Evolutionary conservation across 2,888 invertebrate species (phyloP), one percentile per base, ranked within the genome.

Genomic region (Macrosoma leucophasiata): DNA sequence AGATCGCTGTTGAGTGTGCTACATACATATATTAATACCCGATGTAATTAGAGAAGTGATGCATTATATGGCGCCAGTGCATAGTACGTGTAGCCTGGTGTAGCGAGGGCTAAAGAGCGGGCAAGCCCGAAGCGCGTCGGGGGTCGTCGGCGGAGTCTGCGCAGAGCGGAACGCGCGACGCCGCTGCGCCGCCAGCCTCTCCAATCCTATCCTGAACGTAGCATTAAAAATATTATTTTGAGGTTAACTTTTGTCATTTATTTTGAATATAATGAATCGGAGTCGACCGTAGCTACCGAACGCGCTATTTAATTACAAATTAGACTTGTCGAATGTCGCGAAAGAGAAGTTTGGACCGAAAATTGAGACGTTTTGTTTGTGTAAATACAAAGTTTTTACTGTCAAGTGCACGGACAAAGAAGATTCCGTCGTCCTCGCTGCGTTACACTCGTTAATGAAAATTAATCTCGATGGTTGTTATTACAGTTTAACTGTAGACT

Each of bases 341-440:
- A 62, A 77, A 71, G 66, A 73, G 75, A 70, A 77, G 68, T 48
- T 62, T 81, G 52, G 72, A 69, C 52, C 70, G 79, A 48, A 81
- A 84, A 70, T 61, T 81, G 58, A 72, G 78, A 73, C 76, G 81
- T 67, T 84, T 82, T 76, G 76, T 82, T 79, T 84, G 84, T 82
- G 79, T 84, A 73, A 81, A 82, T 79, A 82, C 81, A 67, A 81
- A 82, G 74, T 77, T 81, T 65, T 72, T 79, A 68, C 75, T 79
- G 58, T 78, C 78, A 73, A 78, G 81, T 81, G 77, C 78, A 75
- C 77, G 81, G 78, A 84, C 84, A 82, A 82, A 84, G 84, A 70
- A 76, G 67, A 72, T 66, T 63, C 55, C 62, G 61, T 58, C 63
- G 57, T 61, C 58, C 55, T 58, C 48, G 55, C 61, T 66, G 52